Evolutionary conservation across 2,888 invertebrate genomes (phyloP).

Genomic region (Acanthacorydalis orientalis): DNA sequence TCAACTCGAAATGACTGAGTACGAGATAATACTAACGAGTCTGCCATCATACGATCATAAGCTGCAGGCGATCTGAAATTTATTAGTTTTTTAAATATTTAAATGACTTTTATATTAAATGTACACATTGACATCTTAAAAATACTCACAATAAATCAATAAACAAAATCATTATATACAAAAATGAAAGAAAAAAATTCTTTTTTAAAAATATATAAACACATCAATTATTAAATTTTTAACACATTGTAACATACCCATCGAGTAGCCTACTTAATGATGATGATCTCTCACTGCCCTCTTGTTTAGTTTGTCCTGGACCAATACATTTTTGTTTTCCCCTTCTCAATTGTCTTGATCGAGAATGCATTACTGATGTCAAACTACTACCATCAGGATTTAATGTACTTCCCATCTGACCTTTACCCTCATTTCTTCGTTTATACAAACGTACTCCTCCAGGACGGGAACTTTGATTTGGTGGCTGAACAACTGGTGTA

Average conservation of each 20-base stretch:
- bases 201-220: too few relatives aligned
- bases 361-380: constrained; percentile 17
- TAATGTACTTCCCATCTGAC: constrained; percentile 25
- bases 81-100: too few relatives aligned
- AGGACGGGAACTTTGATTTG: constrained; percentile 10
- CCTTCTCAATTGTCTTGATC: constrained; percentile 38
- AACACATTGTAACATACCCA: constrained; percentile 30
- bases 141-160: too few relatives aligned
- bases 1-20: constrained; percentile 77
- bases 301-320: constrained; percentile 16
- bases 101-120: too few relatives aligned
- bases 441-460: constrained; percentile 26
- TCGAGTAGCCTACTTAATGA: constrained; percentile 73
- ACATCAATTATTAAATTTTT: background rate
- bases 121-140: too few relatives aligned
- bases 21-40: constrained; percentile 49
- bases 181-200: too few relatives aligned
- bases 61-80: constrained; percentile 16
- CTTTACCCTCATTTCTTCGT: constrained; percentile 37
- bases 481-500: constrained; percentile 11
- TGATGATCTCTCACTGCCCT: constrained; percentile 67
- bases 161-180: too few relatives aligned
- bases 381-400: constrained; percentile 16
- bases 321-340: constrained; percentile 17
- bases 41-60: constrained; percentile 16